Conservation (phyloP, 2,113 vertebrate species). For the Cavia porcellus region DNA sequence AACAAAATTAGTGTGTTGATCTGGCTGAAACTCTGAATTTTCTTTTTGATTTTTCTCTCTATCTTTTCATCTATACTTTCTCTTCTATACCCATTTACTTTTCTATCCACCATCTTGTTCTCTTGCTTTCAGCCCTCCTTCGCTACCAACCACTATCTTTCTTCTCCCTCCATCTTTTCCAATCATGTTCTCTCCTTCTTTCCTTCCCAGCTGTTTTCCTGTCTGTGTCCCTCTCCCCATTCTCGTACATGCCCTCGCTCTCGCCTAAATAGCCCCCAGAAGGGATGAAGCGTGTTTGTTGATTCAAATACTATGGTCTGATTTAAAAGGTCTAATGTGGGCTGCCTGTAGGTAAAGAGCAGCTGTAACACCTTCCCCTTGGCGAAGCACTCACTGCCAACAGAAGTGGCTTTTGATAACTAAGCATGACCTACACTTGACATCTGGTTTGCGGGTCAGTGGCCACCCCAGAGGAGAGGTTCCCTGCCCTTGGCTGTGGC, state of each 20-base stretch:
- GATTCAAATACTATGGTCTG: not conserved
- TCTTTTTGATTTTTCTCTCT: not conserved
- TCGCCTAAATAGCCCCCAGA: not conserved
- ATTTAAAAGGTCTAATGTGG: not conserved
- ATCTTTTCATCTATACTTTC: not conserved
- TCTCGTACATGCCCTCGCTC: not conserved
- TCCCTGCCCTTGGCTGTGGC: conserved; percentile 38
- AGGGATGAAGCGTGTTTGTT: not conserved
- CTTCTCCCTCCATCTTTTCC: not conserved
- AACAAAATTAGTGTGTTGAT: not conserved
- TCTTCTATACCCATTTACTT: not conserved
- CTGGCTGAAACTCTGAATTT: not conserved
- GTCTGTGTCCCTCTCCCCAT: not conserved
- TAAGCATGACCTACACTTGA: conserved; percentile 8
- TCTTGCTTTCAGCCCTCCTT: not conserved
- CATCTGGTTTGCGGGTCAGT: conserved; percentile 66
- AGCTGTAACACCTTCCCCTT: not conserved
- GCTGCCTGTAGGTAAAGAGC: not conserved
- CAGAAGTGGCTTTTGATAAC: conserved; percentile 52
- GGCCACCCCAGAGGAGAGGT: not conserved
- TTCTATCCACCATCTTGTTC: not conserved
- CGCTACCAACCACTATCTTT: not conserved
- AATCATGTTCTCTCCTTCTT: not conserved
- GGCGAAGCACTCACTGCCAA: not conserved
- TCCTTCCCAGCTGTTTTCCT: not conserved